A percentile compares a stretch with the other conserved stretches of the same genome.
Conservation (phyloP, 2,888 invertebrate genomes). For the Calephelis perditalis region DNA sequence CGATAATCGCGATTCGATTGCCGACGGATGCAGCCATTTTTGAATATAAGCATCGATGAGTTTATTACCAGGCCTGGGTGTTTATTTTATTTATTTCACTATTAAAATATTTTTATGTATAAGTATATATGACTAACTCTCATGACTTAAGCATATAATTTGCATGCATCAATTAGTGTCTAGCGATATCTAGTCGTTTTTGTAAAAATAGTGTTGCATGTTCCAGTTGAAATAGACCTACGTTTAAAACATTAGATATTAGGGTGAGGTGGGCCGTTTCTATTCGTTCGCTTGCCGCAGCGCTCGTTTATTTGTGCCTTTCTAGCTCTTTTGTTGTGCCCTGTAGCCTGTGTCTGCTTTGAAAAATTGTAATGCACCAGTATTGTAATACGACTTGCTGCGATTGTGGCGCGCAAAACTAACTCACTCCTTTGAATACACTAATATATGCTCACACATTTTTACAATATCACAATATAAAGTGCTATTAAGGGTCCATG, state of each 20-base stretch:
- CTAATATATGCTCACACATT: constrained; percentile 6
- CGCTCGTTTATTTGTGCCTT: constrained; percentile 74
- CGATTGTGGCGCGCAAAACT: constrained; percentile 52
- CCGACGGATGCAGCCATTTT: too few relatives aligned
- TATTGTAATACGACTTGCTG: constrained; percentile 60
- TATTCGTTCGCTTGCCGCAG: constrained; percentile 55
- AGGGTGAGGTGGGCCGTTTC: constrained; percentile 33
- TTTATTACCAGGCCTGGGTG: too few relatives aligned
- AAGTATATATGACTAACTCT: too few relatives aligned
- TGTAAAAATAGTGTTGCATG: not conserved
- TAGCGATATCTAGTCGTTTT: too few relatives aligned
- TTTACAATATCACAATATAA: not conserved
- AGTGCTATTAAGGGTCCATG: not conserved
- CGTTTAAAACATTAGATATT: constrained; percentile 36
- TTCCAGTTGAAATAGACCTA: constrained; percentile 16
- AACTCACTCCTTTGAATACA: constrained; percentile 3
- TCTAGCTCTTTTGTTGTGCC: constrained; percentile 71
- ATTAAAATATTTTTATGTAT: too few relatives aligned
- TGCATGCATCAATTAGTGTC: too few relatives aligned
- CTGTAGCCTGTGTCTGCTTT: constrained; percentile 71
- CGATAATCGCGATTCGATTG: too few relatives aligned
- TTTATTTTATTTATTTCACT: too few relatives aligned
- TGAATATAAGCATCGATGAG: too few relatives aligned
- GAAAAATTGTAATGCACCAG: constrained; percentile 74
- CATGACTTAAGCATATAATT: too few relatives aligned